Percentiles rank a stretch among this genome's conserved stretches.
Conservation (phyloP, 92 coral and sea anemone genomes). For the Actinostola sp. region DNA sequence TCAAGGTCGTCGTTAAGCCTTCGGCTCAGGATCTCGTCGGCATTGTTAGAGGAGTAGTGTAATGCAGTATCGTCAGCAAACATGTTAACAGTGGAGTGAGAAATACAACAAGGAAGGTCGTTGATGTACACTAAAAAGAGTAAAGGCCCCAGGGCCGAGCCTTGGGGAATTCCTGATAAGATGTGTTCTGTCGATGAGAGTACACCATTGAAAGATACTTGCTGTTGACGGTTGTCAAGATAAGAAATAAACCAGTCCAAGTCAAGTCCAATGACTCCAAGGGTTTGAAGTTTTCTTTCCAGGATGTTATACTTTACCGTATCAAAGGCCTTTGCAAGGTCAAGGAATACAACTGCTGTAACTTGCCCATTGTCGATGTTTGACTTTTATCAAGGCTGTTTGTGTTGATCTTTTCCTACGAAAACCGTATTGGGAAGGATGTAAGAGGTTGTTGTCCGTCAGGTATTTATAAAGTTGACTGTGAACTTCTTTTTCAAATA, state of each 20-base stretch:
- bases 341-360: constrained; percentile 7
- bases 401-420: constrained; percentile 48
- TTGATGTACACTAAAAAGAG: constrained; percentile 27
- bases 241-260: constrained; percentile 52
- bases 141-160: constrained; percentile 38
- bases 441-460: constrained; percentile 40
- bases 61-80: constrained; percentile 25
- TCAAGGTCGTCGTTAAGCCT: constrained; percentile 24
- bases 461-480: constrained; percentile 35
- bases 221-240: constrained; percentile 49
- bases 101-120: constrained; percentile 20
- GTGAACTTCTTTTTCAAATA: constrained; percentile 53
- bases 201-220: constrained; percentile 30
- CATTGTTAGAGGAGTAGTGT: neutral
- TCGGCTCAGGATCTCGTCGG: neutral
- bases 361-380: constrained; percentile 35
- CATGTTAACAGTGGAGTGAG: constrained; percentile 27
- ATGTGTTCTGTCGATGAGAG: constrained; percentile 37
- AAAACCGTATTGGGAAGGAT: constrained; percentile 53
- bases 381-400: constrained; percentile 42
- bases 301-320: constrained; percentile 40
- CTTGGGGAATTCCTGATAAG: constrained; percentile 40
- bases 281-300: constrained; percentile 24
- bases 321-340: constrained; percentile 46
- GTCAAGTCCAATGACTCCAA: constrained; percentile 29